These are phyloP conservation scores for Colinus virginianus DNA, from an alignment of 2,113 vertebrate species.

Conservation along the genomic window DNA sequence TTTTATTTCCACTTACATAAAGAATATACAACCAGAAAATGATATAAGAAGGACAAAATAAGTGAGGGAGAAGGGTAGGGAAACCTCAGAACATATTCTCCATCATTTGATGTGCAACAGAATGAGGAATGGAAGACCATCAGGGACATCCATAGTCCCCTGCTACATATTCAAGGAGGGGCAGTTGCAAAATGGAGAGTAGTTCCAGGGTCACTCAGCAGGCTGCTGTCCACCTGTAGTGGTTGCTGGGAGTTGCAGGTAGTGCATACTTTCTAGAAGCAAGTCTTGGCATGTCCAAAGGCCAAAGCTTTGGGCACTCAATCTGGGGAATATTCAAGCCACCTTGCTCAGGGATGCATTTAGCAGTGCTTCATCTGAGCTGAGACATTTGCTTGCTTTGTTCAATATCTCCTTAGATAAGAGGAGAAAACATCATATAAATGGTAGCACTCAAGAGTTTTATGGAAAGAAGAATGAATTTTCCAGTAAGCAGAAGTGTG, in stretches of 20 bases:
- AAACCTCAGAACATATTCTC: neutral
- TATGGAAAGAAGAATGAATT: neutral
- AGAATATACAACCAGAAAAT: neutral
- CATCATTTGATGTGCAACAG: neutral
- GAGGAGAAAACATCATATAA: neutral
- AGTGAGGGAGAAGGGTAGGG: neutral
- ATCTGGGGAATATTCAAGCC: neutral
- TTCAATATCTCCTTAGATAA: neutral
- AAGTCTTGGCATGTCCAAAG: neutral
- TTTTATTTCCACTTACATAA: neutral
- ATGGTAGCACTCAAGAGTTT: neutral
- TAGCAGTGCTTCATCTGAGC: neutral
- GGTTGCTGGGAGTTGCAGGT: neutral
- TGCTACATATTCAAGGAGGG: neutral
- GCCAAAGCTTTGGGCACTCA: neutral
- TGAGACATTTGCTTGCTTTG: neutral
- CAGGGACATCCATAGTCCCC: neutral
- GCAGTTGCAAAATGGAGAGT: neutral
- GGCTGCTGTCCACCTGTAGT: constrained; percentile 45
- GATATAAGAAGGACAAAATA: neutral
- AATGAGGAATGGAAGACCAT: neutral
- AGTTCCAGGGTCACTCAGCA: neutral
- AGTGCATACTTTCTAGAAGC: constrained; percentile 6
- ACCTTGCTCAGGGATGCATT: neutral
- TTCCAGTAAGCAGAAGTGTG: neutral